Conservation (phyloP, 23 tunicate genomes). For the Oikopleura vanhoeffeni region DNA sequence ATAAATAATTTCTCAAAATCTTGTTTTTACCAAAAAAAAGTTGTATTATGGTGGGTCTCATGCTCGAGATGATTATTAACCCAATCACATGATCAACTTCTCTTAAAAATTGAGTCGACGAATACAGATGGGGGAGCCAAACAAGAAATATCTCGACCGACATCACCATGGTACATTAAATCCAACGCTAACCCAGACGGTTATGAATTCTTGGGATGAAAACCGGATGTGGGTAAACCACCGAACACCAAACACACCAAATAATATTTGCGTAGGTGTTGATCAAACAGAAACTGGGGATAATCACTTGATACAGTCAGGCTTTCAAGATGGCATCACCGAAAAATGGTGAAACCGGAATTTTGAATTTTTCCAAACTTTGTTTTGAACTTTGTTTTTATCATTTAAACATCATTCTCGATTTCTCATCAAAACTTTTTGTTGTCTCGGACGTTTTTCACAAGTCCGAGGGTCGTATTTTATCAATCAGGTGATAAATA, state of each 20-base stretch:
- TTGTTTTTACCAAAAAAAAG: too few species aligned
- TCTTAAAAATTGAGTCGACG: background rate
- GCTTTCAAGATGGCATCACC: too few species aligned
- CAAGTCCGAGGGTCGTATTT: too few species aligned
- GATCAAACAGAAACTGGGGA: constrained; percentile 84
- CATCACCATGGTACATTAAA: constrained; percentile 1
- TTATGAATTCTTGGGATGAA: constrained; percentile 34
- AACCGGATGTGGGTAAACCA: constrained; percentile 84
- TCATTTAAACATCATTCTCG: too few species aligned
- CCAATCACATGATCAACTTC: constrained; percentile 15
- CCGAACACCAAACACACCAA: constrained; percentile 19
- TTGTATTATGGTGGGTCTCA: constrained; percentile 84
- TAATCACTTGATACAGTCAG: constrained; percentile 40
- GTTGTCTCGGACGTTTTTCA: too few species aligned
- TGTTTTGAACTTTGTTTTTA: too few species aligned
- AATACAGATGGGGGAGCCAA: background rate
- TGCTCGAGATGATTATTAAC: constrained; percentile 87
- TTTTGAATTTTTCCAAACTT: too few species aligned
- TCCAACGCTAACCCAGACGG: constrained; percentile 53
- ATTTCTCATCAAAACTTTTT: too few species aligned
- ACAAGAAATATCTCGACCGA: background rate
- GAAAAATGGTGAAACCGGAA: too few species aligned
- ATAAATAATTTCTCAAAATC: too few species aligned
- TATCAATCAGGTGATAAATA: too few species aligned
- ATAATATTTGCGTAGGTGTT: constrained; percentile 37